A percentile compares a stretch with the other conserved stretches of the same genome.
Evolutionary conservation across 2,113 vertebrate species (phyloP).

Genomic region (Bubo bubo): DNA sequence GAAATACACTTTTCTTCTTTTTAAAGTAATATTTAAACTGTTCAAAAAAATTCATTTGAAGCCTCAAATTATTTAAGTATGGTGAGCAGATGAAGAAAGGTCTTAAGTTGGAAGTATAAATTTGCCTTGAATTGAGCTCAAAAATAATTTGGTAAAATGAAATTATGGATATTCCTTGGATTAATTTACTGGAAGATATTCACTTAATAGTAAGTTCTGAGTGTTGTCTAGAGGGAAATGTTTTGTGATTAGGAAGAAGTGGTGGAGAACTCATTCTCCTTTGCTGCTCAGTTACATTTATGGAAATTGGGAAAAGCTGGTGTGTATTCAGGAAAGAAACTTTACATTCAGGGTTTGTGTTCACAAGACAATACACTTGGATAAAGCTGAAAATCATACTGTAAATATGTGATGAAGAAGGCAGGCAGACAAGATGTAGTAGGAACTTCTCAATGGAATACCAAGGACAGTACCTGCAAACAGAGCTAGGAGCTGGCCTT

Average conservation of each 20-base stretch:
- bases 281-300: background rate
- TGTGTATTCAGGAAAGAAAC: background rate
- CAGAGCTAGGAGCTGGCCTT: background rate
- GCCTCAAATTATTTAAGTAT: background rate
- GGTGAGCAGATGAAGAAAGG: background rate
- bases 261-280: background rate
- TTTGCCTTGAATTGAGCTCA: background rate
- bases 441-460: background rate
- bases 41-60: background rate
- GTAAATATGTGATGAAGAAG: background rate
- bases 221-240: background rate
- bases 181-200: background rate
- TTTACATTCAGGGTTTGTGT: background rate
- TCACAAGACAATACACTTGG: background rate
- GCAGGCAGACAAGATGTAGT: background rate
- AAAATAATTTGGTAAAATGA: background rate
- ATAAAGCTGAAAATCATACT: background rate
- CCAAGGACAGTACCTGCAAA: background rate
- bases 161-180: background rate
- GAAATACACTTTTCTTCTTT: background rate
- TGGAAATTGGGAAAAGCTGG: background rate
- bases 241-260: background rate
- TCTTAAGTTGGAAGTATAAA: background rate
- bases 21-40: background rate
- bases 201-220: background rate